These are phyloP conservation scores for Neolamprologus variostigma DNA, from an alignment of 2,113 vertebrate genomes.

Conservation along the genomic window DNA sequence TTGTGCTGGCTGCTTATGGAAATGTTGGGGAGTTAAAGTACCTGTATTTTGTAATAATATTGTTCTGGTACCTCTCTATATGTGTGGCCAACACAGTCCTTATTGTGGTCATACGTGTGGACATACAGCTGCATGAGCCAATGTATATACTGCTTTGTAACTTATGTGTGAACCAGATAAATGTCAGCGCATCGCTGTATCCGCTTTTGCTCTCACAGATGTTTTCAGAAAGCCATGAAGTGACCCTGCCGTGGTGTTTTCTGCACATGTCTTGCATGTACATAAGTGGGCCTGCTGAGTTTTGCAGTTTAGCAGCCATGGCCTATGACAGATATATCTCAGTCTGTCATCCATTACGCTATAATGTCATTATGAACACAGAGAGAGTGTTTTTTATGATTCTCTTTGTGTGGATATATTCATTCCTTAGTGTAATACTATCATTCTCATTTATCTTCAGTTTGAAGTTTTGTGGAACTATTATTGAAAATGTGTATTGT, in stretches of 20 bases:
- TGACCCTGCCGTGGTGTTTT: background rate
- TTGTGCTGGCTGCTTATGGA: background rate
- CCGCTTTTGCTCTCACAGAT: background rate
- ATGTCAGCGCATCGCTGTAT: fast-evolving
- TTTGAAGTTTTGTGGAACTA: background rate
- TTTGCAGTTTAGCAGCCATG: background rate
- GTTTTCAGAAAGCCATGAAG: background rate
- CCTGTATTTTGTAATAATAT: background rate
- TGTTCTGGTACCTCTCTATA: background rate
- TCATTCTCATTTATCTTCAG: background rate
- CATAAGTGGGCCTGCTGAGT: no score
- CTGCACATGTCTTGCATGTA: fast-evolving
- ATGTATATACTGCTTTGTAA: background rate
- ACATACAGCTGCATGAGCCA: fast-evolving
- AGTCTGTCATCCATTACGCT: background rate
- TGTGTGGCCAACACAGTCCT: no score
- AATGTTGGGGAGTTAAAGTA: background rate
- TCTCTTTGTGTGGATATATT: background rate
- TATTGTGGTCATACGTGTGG: background rate
- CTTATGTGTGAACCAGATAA: fast-evolving
- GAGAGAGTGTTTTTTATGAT: background rate
- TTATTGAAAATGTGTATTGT: background rate
- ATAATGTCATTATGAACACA: background rate
- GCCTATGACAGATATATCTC: background rate
- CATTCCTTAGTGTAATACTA: background rate